These are phyloP conservation scores for Calcarius lapponicus DNA, from an alignment of 2,797 vertebrate genomes.

Conservation along the genomic window DNA sequence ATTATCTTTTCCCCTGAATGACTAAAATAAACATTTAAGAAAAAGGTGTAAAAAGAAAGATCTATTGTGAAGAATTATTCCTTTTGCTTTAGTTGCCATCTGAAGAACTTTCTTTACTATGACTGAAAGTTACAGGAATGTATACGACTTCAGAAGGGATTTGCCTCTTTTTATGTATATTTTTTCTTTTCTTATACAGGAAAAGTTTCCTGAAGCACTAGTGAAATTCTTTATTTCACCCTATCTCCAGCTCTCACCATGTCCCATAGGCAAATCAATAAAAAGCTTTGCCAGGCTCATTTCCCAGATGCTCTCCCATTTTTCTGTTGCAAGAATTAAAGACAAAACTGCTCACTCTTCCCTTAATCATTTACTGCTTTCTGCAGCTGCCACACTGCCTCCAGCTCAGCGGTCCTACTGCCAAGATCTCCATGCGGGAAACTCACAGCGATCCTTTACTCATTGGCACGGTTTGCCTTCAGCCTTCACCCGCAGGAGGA, in stretches of 20 bases:
- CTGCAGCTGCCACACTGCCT: neutral
- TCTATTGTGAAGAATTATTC: neutral
- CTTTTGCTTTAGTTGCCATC: neutral
- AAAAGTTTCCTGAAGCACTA: neutral
- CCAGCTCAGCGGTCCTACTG: neutral
- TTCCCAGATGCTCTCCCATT: neutral
- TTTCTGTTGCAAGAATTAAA: neutral
- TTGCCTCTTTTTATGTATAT: neutral
- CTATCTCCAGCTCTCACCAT: neutral
- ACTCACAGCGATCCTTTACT: fast-evolving
- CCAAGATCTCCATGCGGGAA: neutral
- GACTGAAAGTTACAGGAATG: neutral
- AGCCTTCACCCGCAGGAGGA: fast-evolving
- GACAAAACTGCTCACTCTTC: neutral
- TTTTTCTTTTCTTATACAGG: neutral
- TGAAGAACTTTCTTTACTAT: neutral
- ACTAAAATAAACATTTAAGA: neutral
- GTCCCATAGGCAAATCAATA: neutral
- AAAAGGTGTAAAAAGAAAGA: neutral
- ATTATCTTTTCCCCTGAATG: neutral
- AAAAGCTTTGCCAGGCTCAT: neutral
- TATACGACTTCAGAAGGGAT: neutral
- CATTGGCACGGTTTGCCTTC: fast-evolving
- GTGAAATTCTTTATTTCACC: neutral
- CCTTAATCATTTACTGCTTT: neutral